Percentiles rank a stretch among this genome's conserved stretches.
phyloP scores from a whole-genome alignment of 1,140 invertebrate genomes.

The Sipha flava region DNA sequence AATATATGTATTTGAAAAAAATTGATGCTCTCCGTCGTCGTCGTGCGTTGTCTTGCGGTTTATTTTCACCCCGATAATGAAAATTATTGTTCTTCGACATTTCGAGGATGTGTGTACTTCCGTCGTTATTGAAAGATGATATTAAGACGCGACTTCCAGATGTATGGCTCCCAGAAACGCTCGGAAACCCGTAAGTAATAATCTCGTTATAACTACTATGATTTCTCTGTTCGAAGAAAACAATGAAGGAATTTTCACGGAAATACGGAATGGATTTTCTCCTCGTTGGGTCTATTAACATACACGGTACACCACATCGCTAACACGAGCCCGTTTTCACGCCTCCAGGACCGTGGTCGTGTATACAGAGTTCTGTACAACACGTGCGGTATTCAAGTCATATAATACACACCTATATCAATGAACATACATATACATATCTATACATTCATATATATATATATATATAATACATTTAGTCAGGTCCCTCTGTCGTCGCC shows the following conservation, averaged over 20 bases:
- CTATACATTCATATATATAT: background rate
- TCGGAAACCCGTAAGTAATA: background rate
- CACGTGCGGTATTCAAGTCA: too few species aligned
- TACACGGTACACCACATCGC: background rate
- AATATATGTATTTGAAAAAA: too few species aligned
- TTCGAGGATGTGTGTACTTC: too few species aligned
- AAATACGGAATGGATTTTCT: background rate
- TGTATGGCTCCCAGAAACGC: too few species aligned
- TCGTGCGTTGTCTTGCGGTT: too few species aligned
- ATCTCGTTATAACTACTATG: background rate
- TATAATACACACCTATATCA: too few species aligned
- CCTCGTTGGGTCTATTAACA: background rate
- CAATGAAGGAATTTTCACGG: background rate
- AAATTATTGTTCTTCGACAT: too few species aligned
- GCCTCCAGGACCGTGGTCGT: background rate
- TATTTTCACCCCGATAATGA: too few species aligned
- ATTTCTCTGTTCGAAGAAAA: background rate
- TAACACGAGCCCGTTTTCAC: background rate
- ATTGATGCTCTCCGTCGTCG: too few species aligned
- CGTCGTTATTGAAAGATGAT: too few species aligned
- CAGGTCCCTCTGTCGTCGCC: background rate
- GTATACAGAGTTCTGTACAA: background rate
- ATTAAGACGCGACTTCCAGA: too few species aligned
- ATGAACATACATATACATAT: too few species aligned
- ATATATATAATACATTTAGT: background rate